A percentile compares a stretch with the other conserved stretches of the same genome.
phyloP scores from a whole-genome alignment of 2,113 vertebrate species.

The Sebastes fasciatus region DNA sequence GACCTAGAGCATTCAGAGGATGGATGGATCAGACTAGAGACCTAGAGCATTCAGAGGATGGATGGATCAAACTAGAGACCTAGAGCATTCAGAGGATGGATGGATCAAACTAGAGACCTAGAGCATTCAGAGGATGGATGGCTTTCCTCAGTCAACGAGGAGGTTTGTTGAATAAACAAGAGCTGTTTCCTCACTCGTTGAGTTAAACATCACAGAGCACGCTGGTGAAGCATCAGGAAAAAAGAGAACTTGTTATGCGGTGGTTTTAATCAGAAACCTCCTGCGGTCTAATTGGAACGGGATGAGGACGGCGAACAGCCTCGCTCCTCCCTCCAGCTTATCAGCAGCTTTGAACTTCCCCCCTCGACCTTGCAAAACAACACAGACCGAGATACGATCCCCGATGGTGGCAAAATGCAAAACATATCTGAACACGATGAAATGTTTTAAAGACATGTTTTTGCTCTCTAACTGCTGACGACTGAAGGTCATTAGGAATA shows the following conservation, averaged over 20 bases:
- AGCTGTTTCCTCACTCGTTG: not conserved
- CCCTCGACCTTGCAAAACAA: slow-evolving; percentile 23
- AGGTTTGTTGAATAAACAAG: too few relatives aligned
- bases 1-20: too few relatives aligned
- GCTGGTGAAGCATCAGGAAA: not conserved
- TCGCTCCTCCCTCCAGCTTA: slow-evolving; percentile 2
- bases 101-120: too few relatives aligned
- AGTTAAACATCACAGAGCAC: not conserved
- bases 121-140: too few relatives aligned
- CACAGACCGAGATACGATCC: slow-evolving; percentile 2
- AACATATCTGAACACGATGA: slow-evolving; percentile 28
- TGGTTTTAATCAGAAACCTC: slow-evolving; percentile 34
- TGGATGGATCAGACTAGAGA: too few relatives aligned
- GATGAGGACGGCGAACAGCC: slow-evolving; percentile 8
- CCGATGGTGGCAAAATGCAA: slow-evolving; percentile 40
- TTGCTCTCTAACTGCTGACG: not conserved
- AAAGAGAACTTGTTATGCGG: slow-evolving; percentile 5
- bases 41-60: too few relatives aligned
- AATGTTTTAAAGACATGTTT: not conserved
- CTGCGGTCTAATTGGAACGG: slow-evolving; percentile 43
- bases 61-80: too few relatives aligned
- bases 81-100: too few relatives aligned
- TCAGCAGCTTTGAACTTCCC: slow-evolving; percentile 61
- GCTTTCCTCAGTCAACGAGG: too few relatives aligned
- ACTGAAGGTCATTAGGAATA: slow-evolving; percentile 10